A percentile compares a stretch with the other conserved stretches of the same genome.
These are phyloP conservation scores for Acropternis orthonyx DNA, from an alignment of 2,797 vertebrate genomes.

Conservation along the genomic window DNA sequence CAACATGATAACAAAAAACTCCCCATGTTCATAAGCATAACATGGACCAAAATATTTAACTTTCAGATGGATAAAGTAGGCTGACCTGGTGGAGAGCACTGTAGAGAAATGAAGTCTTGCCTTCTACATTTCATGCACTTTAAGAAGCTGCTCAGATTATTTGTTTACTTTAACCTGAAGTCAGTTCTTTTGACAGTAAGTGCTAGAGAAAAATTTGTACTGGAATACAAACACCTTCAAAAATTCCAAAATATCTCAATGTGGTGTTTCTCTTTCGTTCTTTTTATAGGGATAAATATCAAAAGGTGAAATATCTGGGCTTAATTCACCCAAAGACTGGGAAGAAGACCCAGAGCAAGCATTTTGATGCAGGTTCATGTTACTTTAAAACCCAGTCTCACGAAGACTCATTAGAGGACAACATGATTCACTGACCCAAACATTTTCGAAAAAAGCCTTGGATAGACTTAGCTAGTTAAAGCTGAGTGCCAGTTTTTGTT, in stretches of 20 bases:
- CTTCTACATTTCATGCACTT: not conserved
- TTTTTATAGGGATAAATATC: not conserved
- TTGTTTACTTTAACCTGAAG: not conserved
- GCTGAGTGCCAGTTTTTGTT: not conserved
- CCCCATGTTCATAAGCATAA: not conserved
- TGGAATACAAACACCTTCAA: not conserved
- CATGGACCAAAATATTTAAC: not conserved
- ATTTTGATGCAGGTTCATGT: not conserved
- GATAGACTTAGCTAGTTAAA: not conserved
- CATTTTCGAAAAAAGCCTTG: not conserved
- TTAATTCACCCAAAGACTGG: not conserved
- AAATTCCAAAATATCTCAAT: not conserved
- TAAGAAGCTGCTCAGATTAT: conserved; percentile 1
- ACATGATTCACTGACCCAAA: not conserved
- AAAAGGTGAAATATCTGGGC: not conserved
- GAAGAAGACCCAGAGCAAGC: not conserved
- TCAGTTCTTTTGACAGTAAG: not conserved
- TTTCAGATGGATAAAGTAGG: not conserved
- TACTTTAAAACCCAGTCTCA: not conserved
- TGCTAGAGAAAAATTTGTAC: not conserved
- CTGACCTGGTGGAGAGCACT: not conserved
- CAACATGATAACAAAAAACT: not conserved
- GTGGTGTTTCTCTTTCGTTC: not conserved
- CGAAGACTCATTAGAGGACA: not conserved
- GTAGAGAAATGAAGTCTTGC: not conserved